phyloP scores from a whole-genome alignment of 1,140 invertebrate genomes.

The Drosophila trapezifrons region DNA sequence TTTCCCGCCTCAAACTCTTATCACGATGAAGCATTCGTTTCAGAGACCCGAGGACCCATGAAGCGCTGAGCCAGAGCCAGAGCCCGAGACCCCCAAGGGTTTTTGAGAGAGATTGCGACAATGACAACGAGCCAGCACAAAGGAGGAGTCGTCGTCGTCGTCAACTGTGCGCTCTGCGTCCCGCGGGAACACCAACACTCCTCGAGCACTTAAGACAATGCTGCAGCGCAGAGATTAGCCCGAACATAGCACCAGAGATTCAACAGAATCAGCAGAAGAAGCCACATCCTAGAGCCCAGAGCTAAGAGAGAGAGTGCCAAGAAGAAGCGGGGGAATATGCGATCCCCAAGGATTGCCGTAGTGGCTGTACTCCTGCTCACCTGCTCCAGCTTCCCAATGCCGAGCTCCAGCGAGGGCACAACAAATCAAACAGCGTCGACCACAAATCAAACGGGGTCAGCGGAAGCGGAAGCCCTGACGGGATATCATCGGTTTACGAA shows the following conservation, averaged over 20 bases:
- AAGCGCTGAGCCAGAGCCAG: constrained; percentile 2
- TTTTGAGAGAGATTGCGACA: constrained; percentile 30
- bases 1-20: not conserved
- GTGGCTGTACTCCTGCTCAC: constrained; percentile 31
- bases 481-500: constrained; percentile 37
- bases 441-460: not conserved
- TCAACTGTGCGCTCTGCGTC: constrained; percentile 20
- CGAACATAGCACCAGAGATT: constrained; percentile 4
- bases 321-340: constrained; percentile 19
- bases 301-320: not conserved
- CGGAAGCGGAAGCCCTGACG: constrained; percentile 11
- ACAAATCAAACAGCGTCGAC: not conserved
- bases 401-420: not conserved
- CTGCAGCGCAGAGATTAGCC: constrained; percentile 30
- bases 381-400: not conserved
- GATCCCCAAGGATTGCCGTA: constrained; percentile 16
- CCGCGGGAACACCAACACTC: constrained; percentile 20
- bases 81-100: not conserved
- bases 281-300: not conserved
- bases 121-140: constrained; percentile 29
- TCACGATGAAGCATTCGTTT: constrained; percentile 15
- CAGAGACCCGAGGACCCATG: constrained; percentile 2
- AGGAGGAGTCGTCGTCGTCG: constrained; percentile 7
- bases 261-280: not conserved
- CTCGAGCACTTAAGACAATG: constrained; percentile 26